A percentile compares a stretch with the other conserved stretches of the same genome.
Evolutionary conservation across 2,113 vertebrate genomes (phyloP).

Genomic region (Pterocles burchelli): DNA sequence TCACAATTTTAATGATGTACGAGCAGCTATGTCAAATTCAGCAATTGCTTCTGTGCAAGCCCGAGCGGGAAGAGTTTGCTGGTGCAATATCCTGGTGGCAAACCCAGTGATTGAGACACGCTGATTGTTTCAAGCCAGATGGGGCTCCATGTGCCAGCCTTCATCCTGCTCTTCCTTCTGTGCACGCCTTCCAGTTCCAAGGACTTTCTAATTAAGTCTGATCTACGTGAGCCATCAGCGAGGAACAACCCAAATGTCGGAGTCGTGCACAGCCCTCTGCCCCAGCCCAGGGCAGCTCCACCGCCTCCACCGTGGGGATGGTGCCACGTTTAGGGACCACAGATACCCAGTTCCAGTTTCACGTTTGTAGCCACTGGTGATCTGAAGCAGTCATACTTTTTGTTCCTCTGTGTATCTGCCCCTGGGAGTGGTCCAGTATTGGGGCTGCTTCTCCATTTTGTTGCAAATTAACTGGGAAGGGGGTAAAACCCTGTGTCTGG

Average conservation of each 20-base stretch:
- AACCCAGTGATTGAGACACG: neutral
- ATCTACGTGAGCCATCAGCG: neutral
- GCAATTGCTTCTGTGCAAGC: neutral
- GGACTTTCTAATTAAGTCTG: neutral
- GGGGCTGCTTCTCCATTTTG: neutral
- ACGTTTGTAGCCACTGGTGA: conserved; percentile 24
- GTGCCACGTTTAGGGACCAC: neutral
- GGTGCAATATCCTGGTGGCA: neutral
- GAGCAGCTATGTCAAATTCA: neutral
- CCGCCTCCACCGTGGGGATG: neutral
- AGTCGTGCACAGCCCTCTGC: neutral
- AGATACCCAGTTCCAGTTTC: conserved; percentile 8
- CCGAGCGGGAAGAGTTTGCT: neutral
- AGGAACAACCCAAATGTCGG: neutral
- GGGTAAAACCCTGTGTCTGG: neutral
- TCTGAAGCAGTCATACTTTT: conserved; percentile 28
- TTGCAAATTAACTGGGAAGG: neutral
- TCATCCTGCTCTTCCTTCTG: neutral
- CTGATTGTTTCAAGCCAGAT: neutral
- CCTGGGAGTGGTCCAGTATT: neutral
- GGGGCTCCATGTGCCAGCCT: neutral
- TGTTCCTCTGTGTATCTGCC: neutral
- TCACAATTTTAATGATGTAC: neutral
- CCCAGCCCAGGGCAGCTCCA: neutral
- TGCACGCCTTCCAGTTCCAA: neutral